Evolutionary conservation across 2,888 invertebrate genomes (phyloP).

Genomic region (Tinea semifulvella): DNA sequence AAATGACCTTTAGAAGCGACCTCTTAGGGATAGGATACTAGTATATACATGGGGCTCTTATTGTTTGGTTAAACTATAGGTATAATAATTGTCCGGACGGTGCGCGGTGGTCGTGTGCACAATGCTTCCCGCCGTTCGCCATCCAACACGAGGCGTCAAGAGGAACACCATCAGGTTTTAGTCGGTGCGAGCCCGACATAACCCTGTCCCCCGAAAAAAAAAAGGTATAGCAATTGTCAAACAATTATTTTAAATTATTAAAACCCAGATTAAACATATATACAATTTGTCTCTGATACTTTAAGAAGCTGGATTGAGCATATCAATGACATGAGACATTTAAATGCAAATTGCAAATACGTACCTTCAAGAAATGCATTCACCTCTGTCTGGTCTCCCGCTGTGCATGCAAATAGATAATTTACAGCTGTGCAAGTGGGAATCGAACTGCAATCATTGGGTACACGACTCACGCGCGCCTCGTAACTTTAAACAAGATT

Average conservation of each 20-base stretch:
- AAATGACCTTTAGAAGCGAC: no score
- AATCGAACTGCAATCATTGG: slow-evolving; percentile 1
- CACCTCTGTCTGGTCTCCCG: no score
- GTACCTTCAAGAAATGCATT: no score
- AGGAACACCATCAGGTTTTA: no score
- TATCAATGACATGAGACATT: background rate
- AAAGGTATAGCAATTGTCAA: background rate
- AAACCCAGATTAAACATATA: background rate
- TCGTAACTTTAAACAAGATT: background rate
- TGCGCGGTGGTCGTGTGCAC: no score
- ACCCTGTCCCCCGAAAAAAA: background rate
- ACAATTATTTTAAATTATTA: background rate
- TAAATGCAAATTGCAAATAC: slow-evolving; percentile 2
- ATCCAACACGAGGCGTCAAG: no score
- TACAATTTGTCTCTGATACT: background rate
- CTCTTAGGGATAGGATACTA: no score
- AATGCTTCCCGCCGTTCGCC: no score
- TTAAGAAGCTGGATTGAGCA: background rate
- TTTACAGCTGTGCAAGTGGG: slow-evolving; percentile 29
- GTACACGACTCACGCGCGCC: background rate
- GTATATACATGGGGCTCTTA: no score
- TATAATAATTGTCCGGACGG: no score
- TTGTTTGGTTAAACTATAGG: no score
- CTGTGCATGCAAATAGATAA: slow-evolving; percentile 53
- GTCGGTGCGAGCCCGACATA: no score